These are phyloP conservation scores for Oreohelix idahoensis DNA, from an alignment of 1,140 invertebrate species.

Conservation along the genomic window DNA sequence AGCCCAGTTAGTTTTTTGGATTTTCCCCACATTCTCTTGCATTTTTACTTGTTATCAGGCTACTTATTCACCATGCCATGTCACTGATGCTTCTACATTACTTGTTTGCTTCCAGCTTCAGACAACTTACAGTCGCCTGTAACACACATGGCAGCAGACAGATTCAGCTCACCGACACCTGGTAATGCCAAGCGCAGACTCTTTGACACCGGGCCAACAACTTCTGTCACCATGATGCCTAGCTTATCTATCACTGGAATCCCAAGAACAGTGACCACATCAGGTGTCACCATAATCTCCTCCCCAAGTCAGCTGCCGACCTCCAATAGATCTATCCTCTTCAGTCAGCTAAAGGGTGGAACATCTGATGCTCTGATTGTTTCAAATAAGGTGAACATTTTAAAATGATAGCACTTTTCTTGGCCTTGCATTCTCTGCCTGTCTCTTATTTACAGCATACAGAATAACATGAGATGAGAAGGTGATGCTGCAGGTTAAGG, in stretches of 20 bases:
- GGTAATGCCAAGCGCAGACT: conserved; percentile 71
- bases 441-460: no score
- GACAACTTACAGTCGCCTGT: conserved; percentile 70
- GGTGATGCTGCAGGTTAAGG: no score
- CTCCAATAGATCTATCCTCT: conserved; percentile 3
- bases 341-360: conserved; percentile 37
- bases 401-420: no score
- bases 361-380: conserved; percentile 31
- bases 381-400: conserved; percentile 32
- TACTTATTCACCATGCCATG: no score
- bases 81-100: no score
- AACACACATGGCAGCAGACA: conserved; percentile 65
- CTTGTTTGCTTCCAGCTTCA: conserved; percentile 26
- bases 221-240: neutral
- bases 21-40: no score
- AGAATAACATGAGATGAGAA: no score
- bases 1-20: no score
- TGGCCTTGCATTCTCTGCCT: no score
- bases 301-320: conserved; percentile 24
- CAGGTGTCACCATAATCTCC: conserved; percentile 26
- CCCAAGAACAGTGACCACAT: neutral
- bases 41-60: no score
- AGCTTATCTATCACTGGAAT: conserved; percentile 13
- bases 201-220: conserved; percentile 56
- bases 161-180: conserved; percentile 71